A percentile compares a stretch with the other conserved stretches of the same genome.
These are phyloP conservation scores for Gobionotothen gibberifrons DNA, from an alignment of 2,797 vertebrate genomes.

Conservation along the genomic window DNA sequence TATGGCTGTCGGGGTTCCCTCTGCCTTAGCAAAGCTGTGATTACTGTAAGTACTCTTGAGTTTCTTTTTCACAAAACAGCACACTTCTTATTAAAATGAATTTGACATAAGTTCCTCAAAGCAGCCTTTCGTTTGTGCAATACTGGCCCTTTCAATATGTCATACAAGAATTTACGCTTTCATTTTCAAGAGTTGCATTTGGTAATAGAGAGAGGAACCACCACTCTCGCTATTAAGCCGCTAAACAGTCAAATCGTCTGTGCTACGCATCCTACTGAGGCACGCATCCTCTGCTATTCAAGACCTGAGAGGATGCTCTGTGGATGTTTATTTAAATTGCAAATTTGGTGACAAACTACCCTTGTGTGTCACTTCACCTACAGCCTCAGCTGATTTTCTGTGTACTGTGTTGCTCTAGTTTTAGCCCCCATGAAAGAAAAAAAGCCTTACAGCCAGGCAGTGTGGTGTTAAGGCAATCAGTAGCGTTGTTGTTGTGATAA, in stretches of 20 bases:
- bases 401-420: background rate
- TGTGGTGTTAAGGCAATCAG: background rate
- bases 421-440: background rate
- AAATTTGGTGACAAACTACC: conserved; percentile 23
- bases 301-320: background rate
- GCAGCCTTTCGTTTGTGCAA: conserved; percentile 13
- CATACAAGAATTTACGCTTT: background rate
- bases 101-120: background rate
- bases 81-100: too few relatives aligned
- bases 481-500: background rate
- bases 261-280: background rate
- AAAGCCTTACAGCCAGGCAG: background rate
- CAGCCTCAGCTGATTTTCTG: conserved; percentile 7
- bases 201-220: conserved; percentile 1
- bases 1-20: conserved; percentile 97
- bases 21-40: conserved; percentile 96
- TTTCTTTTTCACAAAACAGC: background rate
- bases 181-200: conserved; percentile 18
- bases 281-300: background rate
- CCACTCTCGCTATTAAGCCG: background rate
- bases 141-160: conserved; percentile 9
- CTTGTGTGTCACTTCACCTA: background rate
- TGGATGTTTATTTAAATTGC: conserved; percentile 30
- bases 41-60: conserved; percentile 88
- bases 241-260: background rate